Conservation (phyloP, 2,797 vertebrate species). For the Enteromius argenteus region DNA sequence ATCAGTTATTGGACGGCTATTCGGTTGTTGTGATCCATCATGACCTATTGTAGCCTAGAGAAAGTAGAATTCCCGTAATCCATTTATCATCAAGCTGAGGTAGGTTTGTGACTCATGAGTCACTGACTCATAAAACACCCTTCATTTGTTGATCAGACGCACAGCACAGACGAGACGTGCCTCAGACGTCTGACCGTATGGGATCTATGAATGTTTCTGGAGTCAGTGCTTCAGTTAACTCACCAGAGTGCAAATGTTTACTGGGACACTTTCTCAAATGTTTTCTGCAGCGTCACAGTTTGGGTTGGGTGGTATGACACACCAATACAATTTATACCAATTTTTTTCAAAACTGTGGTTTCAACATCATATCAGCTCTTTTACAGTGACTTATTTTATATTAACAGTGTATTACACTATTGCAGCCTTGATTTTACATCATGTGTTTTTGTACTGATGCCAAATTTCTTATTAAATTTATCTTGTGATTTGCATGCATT, state of each 20-base stretch:
- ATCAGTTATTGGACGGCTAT: not conserved
- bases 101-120: constrained; percentile 37
- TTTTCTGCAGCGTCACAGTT: not conserved
- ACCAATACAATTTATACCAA: not conserved
- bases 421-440: not conserved
- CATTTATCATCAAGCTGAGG: constrained; percentile 58
- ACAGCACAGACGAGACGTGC: not conserved
- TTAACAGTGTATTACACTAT: not conserved
- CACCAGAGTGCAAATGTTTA: constrained; percentile 23
- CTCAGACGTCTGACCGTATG: not conserved
- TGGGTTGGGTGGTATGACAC: not conserved
- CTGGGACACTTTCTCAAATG: not conserved
- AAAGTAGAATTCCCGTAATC: constrained; percentile 60
- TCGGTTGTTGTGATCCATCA: not conserved
- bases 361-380: not conserved
- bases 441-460: not conserved
- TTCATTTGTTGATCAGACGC: constrained; percentile 18
- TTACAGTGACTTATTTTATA: not conserved
- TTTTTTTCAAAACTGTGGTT: not conserved
- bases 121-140: constrained; percentile 40
- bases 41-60: constrained; percentile 44
- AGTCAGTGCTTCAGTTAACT: not conserved
- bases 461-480: not conserved
- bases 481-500: not conserved
- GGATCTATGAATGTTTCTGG: not conserved